Base-by-base conservation (phyloP, 2,113 vertebrate genomes). In the Ageneiosus marmoratus region DNA sequence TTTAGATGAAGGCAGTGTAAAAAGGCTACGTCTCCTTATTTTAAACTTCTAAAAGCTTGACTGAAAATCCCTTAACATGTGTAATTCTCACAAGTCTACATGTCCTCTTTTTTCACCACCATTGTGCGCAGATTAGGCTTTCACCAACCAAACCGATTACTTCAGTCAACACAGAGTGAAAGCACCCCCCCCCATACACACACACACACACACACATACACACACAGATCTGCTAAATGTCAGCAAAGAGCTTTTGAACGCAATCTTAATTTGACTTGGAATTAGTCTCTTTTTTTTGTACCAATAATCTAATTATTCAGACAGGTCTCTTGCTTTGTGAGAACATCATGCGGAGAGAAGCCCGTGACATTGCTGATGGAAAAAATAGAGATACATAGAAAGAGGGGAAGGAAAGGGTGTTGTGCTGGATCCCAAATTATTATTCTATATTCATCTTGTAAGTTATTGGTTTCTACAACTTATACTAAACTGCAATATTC, bases 231-330 rank as follows among this genome's bases (percentile, higher is more conserved):
- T 93, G 90, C 90, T 94, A 94, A 94, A 95, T 94, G 94, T 94
- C 93, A 94, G 92, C 93, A 93, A 94, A 94, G 92, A 91, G 91
- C 86, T 93, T 94, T 90, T 92, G 92, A 94, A 87, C 85, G 83
- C 91, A 91, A 93, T 94, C 91, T 90, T 89, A 92, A 93, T 93
- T 94, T 94, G 92, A 91, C 92, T 93, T 92, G 90, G 93, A 93
- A 94, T 93, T 94, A 94, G 91, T 88, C 89, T 89, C 73, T 77
- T 76, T 83, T 92, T 90, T 90, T 92, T 91, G 88, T 85, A 78
- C 72, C 84, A 87, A 90, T 87, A 88, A 90, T 91, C 88, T 93
- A 93, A 94, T 94, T 92, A 92, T 93, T 94, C 91, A 89, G 93
- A 94, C 93, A 93, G 91, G 92, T 90, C 89, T 91, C 91, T n/a